Evolutionary conservation across 2,113 vertebrate species (phyloP).

Genomic region (Craseonycteris thonglongyai): DNA sequence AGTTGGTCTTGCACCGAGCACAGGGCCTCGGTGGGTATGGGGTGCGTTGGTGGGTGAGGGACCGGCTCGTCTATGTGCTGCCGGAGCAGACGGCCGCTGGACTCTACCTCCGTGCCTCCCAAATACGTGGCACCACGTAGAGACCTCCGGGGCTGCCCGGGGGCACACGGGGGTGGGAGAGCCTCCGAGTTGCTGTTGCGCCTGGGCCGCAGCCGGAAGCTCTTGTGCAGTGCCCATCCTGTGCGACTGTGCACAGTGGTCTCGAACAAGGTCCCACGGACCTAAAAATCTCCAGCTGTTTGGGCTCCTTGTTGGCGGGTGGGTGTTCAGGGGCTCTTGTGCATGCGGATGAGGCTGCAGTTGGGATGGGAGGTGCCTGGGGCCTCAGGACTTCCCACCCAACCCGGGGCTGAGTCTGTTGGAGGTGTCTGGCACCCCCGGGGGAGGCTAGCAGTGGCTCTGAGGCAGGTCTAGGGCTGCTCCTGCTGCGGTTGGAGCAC

Average conservation of each 20-base stretch:
- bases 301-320: not conserved
- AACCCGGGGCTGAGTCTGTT: no score
- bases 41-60: not conserved
- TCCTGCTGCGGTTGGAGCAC: not conserved
- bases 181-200: not conserved
- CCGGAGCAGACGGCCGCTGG: not conserved
- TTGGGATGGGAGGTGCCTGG: rapidly evolving
- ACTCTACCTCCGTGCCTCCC: not conserved
- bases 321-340: not conserved
- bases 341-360: not conserved
- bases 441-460: not conserved
- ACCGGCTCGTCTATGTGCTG: not conserved
- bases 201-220: not conserved
- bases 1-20: not conserved
- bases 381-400: not conserved
- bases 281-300: not conserved
- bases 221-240: not conserved
- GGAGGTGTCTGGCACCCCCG: not conserved
- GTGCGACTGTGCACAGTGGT: not conserved
- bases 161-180: not conserved
- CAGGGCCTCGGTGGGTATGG: not conserved
- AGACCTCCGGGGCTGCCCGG: not conserved
- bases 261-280: not conserved
- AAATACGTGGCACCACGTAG: not conserved
- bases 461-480: not conserved